phyloP scores from a whole-genome alignment of 1,140 invertebrate species.

The Danaus melanippus region DNA sequence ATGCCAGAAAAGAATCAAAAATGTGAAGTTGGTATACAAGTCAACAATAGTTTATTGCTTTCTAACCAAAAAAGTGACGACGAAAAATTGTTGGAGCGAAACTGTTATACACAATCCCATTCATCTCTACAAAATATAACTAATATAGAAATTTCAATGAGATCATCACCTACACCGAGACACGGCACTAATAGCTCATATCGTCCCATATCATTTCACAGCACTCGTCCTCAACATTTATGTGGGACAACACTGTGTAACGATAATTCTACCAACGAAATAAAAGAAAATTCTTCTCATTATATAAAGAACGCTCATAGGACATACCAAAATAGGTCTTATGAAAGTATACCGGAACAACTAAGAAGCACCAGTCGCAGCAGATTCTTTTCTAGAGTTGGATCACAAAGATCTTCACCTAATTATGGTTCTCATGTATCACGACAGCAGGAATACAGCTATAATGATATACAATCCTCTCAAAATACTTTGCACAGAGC shows the following conservation, averaged over 20 bases:
- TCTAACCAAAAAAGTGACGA: slow-evolving; percentile 69
- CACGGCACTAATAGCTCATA: slow-evolving; percentile 45
- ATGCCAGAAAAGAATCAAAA: slow-evolving; percentile 36
- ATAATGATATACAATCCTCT: slow-evolving; percentile 38
- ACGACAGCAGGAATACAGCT: slow-evolving; percentile 46
- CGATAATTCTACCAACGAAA: slow-evolving; percentile 54
- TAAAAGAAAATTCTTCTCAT: slow-evolving; percentile 58
- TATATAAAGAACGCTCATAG: slow-evolving; percentile 60
- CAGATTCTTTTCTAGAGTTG: slow-evolving; percentile 61
- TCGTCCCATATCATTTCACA: slow-evolving; percentile 61
- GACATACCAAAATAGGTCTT: slow-evolving; percentile 64
- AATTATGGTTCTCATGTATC: slow-evolving; percentile 42
- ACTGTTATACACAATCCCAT: slow-evolving; percentile 42
- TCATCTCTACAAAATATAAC: slow-evolving; percentile 67
- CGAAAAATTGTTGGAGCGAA: slow-evolving; percentile 67
- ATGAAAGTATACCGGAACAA: slow-evolving; percentile 65
- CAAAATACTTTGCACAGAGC: slow-evolving; percentile 56
- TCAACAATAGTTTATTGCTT: slow-evolving; percentile 38
- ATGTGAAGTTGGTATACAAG: slow-evolving; percentile 54
- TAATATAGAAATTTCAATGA: slow-evolving; percentile 65
- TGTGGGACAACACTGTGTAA: slow-evolving; percentile 31
- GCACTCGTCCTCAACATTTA: slow-evolving; percentile 36
- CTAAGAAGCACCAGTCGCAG: slow-evolving; percentile 51
- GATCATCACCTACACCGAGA: slow-evolving; percentile 45
- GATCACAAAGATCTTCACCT: slow-evolving; percentile 52